Percentiles rank a stretch among this genome's conserved stretches.
These are phyloP conservation scores for Sebastes miniatus DNA, from an alignment of 2,797 vertebrate species.

Conservation along the genomic window DNA sequence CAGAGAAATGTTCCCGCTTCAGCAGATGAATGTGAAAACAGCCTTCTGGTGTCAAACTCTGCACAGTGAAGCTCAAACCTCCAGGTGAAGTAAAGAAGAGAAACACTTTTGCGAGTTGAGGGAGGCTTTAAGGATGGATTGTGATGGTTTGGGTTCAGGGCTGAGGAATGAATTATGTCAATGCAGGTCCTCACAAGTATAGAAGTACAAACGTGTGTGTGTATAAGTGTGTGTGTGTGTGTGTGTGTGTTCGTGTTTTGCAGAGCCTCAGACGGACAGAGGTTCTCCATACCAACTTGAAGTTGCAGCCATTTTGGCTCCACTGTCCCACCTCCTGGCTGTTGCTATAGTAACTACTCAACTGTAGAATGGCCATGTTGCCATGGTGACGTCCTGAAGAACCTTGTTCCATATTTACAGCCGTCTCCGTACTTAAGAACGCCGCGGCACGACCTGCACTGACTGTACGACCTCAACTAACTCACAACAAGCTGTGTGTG, in stretches of 20 bases:
- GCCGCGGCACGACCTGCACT: not conserved
- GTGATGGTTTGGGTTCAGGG: not conserved
- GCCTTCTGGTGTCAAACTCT: not conserved
- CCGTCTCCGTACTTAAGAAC: not conserved
- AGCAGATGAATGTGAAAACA: not conserved
- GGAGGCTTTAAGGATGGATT: not conserved
- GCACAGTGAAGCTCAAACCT: not conserved
- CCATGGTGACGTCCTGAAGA: constrained; percentile 33
- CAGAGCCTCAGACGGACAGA: not conserved
- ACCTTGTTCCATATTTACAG: constrained; percentile 42
- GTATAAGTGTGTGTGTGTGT: not conserved
- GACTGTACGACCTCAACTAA: constrained; percentile 13
- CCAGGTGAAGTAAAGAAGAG: not conserved
- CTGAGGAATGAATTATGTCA: not conserved
- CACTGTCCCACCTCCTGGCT: constrained; percentile 23
- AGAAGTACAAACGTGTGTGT: constrained; percentile 23
- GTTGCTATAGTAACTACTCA: constrained; percentile 40
- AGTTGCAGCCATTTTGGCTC: constrained; percentile 13
- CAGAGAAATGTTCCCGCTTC: not conserved
- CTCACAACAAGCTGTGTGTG: constrained; percentile 24
- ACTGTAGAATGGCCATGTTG: constrained; percentile 38
- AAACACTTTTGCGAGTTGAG: not conserved
- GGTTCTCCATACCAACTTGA: not conserved
- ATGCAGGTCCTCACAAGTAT: constrained; percentile 50
- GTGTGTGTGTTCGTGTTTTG: not conserved